Evolutionary conservation across 2,888 invertebrate genomes (phyloP), one percentile per base, ranked within the genome.

Genomic region (Lordiphosa andalusiaca): DNA sequence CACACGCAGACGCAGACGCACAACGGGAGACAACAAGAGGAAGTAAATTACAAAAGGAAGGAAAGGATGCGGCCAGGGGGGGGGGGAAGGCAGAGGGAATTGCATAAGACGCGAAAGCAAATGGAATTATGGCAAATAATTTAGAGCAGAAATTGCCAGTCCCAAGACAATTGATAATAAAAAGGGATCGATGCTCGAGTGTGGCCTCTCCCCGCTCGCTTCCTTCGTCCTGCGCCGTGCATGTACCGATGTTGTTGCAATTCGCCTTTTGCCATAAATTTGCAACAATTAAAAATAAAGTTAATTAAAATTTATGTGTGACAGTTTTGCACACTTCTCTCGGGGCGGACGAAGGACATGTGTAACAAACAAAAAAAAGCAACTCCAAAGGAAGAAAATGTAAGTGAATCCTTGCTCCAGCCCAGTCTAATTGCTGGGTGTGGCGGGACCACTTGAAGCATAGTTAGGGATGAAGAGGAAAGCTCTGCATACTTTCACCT

Each of bases 221-320:
- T 50, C 36, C 41, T 44, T 35, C 42, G 7, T 33, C 23, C 41
- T 44, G 25, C 16, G 36, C 40, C 16, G 19, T 36, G 19, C 12
- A 16, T 46, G 25, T 23, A 37, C 37, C 23, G 21, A 37, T 48
- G 42, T 47, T 46, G 46, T 38, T 19, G 51, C 39, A 33, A 12
- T n/a, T 7, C n/a, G 48, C 85, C 85, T 67, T 67, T 55, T 64
- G 69, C 73, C 80, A 81, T 85, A 85, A 85, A 85, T 85, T 84
- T 68, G 76, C 73, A 69, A 78, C 84, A 85, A 85, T 86, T 85
- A 86, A 82, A 72, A 83, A 80, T 67, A 81, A 75, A 78, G 81
- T 83, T 85, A 85, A 86, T 85, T 85, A 74, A 85, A 85, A 85
- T 85, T 85, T 85, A 85, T 86, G 85, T 76, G 78, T 76, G 86